These are phyloP conservation scores for Tinamus major DNA, from an alignment of 2,797 vertebrate genomes.

Conservation along the genomic window DNA sequence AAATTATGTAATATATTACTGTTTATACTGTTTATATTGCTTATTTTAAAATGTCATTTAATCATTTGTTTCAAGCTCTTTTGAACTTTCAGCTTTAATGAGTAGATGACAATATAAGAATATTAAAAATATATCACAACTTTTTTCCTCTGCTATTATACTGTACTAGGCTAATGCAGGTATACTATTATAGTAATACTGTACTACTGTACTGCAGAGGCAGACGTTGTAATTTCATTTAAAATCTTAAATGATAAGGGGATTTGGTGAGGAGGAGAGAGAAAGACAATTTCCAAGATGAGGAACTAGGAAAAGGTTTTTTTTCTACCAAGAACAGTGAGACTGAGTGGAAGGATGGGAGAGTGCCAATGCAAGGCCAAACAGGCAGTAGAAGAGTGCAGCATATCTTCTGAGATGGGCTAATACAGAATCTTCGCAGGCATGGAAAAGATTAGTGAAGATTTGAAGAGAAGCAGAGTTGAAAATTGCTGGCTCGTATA, in stretches of 20 bases:
- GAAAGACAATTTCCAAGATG: neutral
- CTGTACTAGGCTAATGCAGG: neutral
- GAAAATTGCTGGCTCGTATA: neutral
- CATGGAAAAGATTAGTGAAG: neutral
- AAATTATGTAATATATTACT: neutral
- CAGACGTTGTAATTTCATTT: neutral
- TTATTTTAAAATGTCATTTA: neutral
- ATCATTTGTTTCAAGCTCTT: neutral
- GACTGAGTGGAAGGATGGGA: neutral
- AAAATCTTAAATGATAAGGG: neutral
- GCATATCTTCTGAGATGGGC: neutral
- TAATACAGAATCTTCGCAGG: neutral
- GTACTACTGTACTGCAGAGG: neutral
- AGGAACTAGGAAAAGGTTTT: neutral
- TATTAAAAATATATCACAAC: neutral
- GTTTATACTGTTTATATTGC: neutral
- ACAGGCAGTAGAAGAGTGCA: neutral
- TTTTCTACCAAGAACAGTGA: neutral
- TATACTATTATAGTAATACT: neutral
- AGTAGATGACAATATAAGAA: neutral
- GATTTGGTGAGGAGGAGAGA: neutral
- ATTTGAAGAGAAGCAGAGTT: neutral
- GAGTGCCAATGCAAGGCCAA: neutral
- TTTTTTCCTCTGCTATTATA: neutral
- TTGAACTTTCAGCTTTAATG: neutral